phyloP scores from a whole-genome alignment of 64 coral and sea anemone genomes.

The Actinia tenebrosa region DNA sequence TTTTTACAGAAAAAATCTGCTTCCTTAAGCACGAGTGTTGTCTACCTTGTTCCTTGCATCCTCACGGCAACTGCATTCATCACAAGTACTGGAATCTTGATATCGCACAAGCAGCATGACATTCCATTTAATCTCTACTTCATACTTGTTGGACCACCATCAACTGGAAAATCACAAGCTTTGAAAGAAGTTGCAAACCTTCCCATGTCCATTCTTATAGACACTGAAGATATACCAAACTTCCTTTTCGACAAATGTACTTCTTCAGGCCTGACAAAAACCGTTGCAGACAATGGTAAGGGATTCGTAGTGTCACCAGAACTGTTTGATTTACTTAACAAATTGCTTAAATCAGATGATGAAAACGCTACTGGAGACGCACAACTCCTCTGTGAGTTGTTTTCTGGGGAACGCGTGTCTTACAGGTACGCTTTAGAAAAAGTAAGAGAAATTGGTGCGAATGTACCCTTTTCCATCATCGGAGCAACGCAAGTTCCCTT shows the following conservation, averaged over 20 bases:
- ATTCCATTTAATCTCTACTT: constrained; percentile 39
- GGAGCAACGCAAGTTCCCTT: constrained; percentile 52
- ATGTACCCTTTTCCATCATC: constrained; percentile 35
- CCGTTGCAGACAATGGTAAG: neutral
- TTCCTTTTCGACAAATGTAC: constrained; percentile 16
- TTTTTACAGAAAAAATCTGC: constrained; percentile 26
- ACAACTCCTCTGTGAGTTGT: constrained; percentile 42
- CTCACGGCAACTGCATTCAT: constrained; percentile 27
- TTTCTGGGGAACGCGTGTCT: constrained; percentile 37
- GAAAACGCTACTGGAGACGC: constrained; percentile 57
- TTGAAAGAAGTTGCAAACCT: constrained; percentile 11
- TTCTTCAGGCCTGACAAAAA: neutral
- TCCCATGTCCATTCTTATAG: neutral
- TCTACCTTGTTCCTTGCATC: constrained; percentile 28
- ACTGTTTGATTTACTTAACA: constrained; percentile 26
- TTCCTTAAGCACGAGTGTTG: constrained; percentile 32
- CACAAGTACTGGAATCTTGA: constrained; percentile 20
- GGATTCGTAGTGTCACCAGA: constrained; percentile 24
- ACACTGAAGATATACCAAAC: neutral
- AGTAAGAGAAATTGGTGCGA: constrained; percentile 12
- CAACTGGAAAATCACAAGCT: constrained; percentile 58
- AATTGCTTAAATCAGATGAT: constrained; percentile 36
- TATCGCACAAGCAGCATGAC: constrained; percentile 18
- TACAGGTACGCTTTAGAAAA: constrained; percentile 40
- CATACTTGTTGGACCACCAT: constrained; percentile 36